Percentiles rank a stretch among this genome's conserved stretches.
These are phyloP conservation scores for Hypsibius dujardini DNA, from an alignment of 1,140 invertebrate species.

Conservation along the genomic window DNA sequence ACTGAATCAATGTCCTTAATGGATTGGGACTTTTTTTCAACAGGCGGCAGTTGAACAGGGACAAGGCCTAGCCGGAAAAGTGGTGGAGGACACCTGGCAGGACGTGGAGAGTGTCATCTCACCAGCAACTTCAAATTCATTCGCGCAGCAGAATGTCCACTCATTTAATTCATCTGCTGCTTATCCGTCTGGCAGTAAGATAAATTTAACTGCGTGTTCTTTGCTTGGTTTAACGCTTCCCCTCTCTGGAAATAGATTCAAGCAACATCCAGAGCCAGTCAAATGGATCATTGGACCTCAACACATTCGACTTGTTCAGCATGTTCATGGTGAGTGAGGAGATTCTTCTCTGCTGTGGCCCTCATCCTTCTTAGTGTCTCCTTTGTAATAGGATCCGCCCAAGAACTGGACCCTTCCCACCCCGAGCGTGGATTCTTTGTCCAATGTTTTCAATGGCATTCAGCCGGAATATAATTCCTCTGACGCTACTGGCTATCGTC, in stretches of 20 bases:
- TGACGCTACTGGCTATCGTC: no score
- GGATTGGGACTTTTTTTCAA: neutral
- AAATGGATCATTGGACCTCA: neutral
- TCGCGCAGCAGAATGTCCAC: no score
- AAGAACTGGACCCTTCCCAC: no score
- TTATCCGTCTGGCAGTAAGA: neutral
- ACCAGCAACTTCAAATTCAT: neutral
- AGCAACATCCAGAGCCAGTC: neutral
- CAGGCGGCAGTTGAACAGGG: neutral
- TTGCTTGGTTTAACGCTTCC: neutral
- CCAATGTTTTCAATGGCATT: no score
- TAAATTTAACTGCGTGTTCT: neutral
- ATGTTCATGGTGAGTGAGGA: neutral
- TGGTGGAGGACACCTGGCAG: neutral
- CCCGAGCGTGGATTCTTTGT: no score
- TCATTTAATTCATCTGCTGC: neutral
- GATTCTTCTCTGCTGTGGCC: no score
- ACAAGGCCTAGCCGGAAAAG: neutral
- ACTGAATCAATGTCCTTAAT: neutral
- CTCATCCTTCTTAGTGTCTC: no score
- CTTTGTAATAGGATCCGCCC: no score
- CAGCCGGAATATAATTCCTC: no score
- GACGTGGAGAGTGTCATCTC: constrained; percentile 9
- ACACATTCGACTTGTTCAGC: neutral
- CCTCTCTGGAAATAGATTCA: neutral